Base-by-base conservation (phyloP, 2,888 invertebrate species). In the Philereme transversata region DNA sequence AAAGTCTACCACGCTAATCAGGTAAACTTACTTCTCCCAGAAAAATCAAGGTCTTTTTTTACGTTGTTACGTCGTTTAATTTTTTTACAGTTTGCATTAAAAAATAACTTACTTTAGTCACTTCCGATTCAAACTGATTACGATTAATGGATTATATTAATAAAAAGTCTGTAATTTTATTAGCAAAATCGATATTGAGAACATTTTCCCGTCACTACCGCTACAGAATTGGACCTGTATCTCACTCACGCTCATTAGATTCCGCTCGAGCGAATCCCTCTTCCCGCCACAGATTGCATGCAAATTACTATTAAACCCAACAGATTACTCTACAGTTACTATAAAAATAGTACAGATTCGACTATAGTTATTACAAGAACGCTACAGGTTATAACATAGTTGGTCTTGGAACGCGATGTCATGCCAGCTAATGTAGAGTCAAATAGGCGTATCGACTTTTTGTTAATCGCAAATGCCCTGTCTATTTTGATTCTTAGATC, bases 241-340 rank as follows among this genome's bases (percentile, higher is more conserved):
- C 61, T 61, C 58, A 71, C 76, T 70, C 77, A 86, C 82, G 87
- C 82, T 82, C 81, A 87, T 89, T 86, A 81, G 75, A 62, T 65
- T 65, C 68, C 70, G 74, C 68, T 75, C 76, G 72, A 69, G 78
- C 85, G 79, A 57, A 63, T 63, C 62, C 44, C 50, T 68, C 67
- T 60, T 51, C 61, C 59, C 46, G 45, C 60, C 63, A 53, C 60
- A 58, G 62, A 46, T 51, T 58, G 43, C 11, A 38, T 11, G n/a
- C 5, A 34, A 62, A 7, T 33, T 57, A 57, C 41, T 54, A 53
- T 22, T n/a, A 51, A 55, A 33, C 34, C n/a, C 44, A 57, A 51
- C 57, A 56, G 62, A 46, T 35, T 10, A 50, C 36, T 40, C 0
- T 7, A 22, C 4, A 56, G 40, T 61, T 44, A 40, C 7, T 34